Percentiles rank a stretch among this genome's conserved stretches.
Evolutionary conservation across 2,113 vertebrate genomes (phyloP).

Genomic region (Pteropus alecto): DNA sequence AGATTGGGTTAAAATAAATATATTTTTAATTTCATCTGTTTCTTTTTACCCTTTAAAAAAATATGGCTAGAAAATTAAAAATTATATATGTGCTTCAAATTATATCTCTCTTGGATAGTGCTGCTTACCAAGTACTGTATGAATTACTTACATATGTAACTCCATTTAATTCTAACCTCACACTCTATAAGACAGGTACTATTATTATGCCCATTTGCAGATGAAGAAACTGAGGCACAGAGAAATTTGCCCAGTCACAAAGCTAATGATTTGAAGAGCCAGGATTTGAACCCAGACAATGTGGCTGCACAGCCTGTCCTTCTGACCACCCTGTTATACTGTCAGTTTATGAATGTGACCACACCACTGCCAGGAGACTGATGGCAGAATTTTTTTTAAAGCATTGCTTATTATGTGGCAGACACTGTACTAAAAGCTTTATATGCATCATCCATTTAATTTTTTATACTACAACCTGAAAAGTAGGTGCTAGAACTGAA

Average conservation of each 20-base stretch:
- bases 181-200: background rate
- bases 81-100: background rate
- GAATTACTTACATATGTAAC: background rate
- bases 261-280: background rate
- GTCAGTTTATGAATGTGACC: background rate
- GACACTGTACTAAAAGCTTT: background rate
- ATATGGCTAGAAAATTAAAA: background rate
- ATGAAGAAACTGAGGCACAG: background rate
- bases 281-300: background rate
- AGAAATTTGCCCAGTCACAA: background rate
- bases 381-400: background rate
- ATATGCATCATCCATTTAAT: background rate
- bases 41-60: background rate
- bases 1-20: background rate
- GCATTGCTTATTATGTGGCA: background rate
- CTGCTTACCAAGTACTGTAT: background rate
- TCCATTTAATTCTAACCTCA: background rate
- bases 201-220: background rate
- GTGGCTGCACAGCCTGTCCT: background rate
- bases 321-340: background rate
- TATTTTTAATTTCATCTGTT: background rate
- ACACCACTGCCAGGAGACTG: background rate
- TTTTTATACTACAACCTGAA: background rate
- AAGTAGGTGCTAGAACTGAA: background rate
- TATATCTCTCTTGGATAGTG: background rate